Base-by-base conservation (phyloP, 1,140 invertebrate species). In the Pogonognathellus flavescens region DNA sequence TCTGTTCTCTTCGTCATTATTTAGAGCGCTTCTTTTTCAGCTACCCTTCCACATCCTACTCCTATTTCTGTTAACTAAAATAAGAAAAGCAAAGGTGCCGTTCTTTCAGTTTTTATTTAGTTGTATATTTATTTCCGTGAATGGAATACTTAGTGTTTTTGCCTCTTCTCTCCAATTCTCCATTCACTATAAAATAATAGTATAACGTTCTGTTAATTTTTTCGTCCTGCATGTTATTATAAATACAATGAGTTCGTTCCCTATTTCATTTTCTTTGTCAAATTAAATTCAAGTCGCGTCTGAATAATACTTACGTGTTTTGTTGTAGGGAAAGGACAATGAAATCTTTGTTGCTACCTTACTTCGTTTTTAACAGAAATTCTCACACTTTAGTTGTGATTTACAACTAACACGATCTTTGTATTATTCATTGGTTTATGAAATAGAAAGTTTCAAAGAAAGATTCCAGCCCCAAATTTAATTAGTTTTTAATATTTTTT, bases 11-110 rank as follows among this genome's bases (percentile, higher is more conserved):
- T 41, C 62, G 20, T 25, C 62, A 66, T 76, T 76, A 76, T 76
- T 49, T 76, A 76, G 70, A 50, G 70, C 70, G 70, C n/a, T 76
- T 76, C 70, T 76, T 76, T 76, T 50, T 18, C 22, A 25, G 14
- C 62, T 66, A 25, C 22, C 20, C 20, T 66, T 76, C 70, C 31
- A 41, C 70, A 6, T 76, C 18, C 62, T 13, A 11, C 66, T 70
- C 66, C 6, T 70, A 70, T 70, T 70, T 70, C 66, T 41, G 10
- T 31, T 66, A 66, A 66, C 20, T 66, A 25, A 66, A 25, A 25
- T 25, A 66, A 66, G 22, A 11, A 25, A 66, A 13, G 20, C 62
- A 66, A 66, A 66, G 62, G 18, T 66, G 10, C 3, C 20, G 11
- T 4, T 66, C 1, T 25, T 66, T 25, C 22, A 14, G 22, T 66